phyloP scores from a whole-genome alignment of 2,113 vertebrate genomes.

The Lycocorax pyrrhopterus region DNA sequence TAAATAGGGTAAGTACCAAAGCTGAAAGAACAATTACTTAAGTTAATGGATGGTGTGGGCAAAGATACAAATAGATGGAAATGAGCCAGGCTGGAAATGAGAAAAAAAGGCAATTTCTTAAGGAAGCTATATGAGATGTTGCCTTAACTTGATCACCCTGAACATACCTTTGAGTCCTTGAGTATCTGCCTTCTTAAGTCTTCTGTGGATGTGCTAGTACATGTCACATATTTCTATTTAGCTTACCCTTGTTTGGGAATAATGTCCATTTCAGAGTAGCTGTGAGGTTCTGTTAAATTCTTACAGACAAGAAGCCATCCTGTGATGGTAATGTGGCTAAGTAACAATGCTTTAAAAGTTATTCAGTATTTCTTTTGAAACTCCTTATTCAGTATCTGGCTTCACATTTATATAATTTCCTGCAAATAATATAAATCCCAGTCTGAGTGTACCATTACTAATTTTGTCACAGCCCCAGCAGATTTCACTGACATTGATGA shows the following conservation, averaged over 20 bases:
- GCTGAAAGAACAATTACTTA: background rate
- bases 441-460: background rate
- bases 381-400: background rate
- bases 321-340: background rate
- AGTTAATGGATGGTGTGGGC: background rate
- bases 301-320: background rate
- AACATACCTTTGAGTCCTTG: background rate
- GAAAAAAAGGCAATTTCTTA: background rate
- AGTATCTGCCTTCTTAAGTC: background rate
- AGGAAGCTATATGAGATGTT: background rate
- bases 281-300: background rate
- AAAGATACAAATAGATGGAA: background rate
- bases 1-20: background rate
- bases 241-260: background rate
- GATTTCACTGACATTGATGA: background rate
- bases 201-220: background rate
- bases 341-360: background rate
- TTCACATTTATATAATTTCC: background rate
- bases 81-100: background rate
- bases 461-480: background rate
- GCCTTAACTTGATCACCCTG: background rate
- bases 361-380: background rate
- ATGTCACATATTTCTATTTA: background rate
- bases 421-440: background rate
- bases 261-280: background rate